Evolutionary conservation across 2,797 vertebrate genomes (phyloP).

Genomic region (Sarcoramphus papa): DNA sequence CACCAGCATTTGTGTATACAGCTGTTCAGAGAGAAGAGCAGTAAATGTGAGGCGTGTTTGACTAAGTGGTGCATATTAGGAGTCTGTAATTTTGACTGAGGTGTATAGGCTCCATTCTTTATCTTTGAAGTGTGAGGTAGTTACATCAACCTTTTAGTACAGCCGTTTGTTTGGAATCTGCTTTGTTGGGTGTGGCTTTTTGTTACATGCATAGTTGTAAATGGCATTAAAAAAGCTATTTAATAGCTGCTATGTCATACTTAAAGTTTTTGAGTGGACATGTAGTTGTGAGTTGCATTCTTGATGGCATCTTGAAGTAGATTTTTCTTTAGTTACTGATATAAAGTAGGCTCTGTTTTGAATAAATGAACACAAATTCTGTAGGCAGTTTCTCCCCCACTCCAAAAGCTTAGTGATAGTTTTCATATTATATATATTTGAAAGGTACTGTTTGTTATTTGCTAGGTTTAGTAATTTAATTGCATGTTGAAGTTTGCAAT

Average conservation of each 20-base stretch:
- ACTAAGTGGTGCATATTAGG: not conserved
- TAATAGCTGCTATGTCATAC: not conserved
- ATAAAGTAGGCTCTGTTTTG: not conserved
- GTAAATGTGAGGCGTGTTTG: not conserved
- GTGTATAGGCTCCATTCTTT: not conserved
- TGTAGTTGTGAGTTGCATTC: not conserved
- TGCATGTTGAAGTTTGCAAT: not conserved
- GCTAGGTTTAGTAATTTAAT: not conserved
- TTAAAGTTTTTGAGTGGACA: not conserved
- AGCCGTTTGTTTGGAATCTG: not conserved
- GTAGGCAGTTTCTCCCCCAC: not conserved
- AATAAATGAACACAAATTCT: not conserved
- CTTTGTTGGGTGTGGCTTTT: constrained; percentile 28
- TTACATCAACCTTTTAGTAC: not conserved
- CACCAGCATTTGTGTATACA: not conserved
- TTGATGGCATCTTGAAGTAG: not conserved
- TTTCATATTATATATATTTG: not conserved
- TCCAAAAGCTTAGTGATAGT: not conserved
- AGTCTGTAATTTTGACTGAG: not conserved
- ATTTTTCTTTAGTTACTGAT: not conserved
- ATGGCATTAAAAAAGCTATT: not conserved
- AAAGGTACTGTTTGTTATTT: not conserved
- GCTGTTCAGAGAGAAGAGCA: not conserved
- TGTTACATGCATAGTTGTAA: not conserved
- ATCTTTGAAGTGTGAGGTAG: not conserved